Conservation (phyloP, 2,113 vertebrate species). For the Tragelaphus strepsiceros region DNA sequence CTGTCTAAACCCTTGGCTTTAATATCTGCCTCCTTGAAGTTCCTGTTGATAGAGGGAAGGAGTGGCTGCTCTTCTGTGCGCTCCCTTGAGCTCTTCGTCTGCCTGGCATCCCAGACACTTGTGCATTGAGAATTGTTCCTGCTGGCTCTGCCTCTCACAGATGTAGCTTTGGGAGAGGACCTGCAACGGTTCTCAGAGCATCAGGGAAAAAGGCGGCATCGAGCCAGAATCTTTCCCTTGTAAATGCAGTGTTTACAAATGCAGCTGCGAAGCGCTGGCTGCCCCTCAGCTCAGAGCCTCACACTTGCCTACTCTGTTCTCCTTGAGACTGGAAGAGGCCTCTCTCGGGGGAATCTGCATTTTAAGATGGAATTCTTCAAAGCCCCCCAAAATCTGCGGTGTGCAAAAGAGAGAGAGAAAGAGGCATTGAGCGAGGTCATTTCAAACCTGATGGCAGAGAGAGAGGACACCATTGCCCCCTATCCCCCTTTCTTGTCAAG, state of each 20-base stretch:
- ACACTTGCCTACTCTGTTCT: constrained; percentile 50
- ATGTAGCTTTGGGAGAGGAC: constrained; percentile 72
- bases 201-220: constrained; percentile 65
- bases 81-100: constrained; percentile 66
- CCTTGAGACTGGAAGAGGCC: constrained; percentile 34
- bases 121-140: constrained; percentile 78
- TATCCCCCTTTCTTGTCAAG: background rate
- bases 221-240: constrained; percentile 62
- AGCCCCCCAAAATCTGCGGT: background rate
- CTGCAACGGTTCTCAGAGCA: constrained; percentile 59
- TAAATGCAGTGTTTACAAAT: constrained; percentile 67
- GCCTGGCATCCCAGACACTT: constrained; percentile 44
- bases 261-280: constrained; percentile 72
- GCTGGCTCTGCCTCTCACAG: constrained; percentile 68
- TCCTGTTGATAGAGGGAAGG: background rate
- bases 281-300: background rate
- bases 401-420: background rate
- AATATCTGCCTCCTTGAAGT: constrained; percentile 39
- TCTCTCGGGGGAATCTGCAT: constrained; percentile 32
- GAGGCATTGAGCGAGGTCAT: background rate
- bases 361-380: constrained; percentile 33
- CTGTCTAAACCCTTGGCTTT: background rate
- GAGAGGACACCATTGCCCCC: background rate
- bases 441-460: background rate
- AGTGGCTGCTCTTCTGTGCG: background rate